phyloP scores from a whole-genome alignment of 1,140 invertebrate genomes.

The Epicauta chinensis region DNA sequence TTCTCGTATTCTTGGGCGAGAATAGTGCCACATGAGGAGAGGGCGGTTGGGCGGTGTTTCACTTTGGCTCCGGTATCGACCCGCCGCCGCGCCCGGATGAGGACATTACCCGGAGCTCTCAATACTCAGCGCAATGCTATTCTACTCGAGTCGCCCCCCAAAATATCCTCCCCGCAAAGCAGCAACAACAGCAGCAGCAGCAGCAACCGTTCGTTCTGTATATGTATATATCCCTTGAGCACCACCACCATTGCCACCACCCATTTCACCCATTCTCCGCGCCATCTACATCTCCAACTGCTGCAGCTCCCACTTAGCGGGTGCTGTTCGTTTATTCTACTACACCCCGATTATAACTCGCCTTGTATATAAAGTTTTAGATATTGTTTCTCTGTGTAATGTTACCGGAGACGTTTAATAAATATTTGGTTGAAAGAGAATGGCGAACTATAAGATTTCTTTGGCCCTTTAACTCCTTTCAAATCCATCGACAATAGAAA shows the following conservation, averaged over 20 bases:
- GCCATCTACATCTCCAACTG: slow-evolving; percentile 28
- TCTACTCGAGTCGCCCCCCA: slow-evolving; percentile 24
- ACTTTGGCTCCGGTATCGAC: slow-evolving; percentile 27
- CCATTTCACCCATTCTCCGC: slow-evolving; percentile 7
- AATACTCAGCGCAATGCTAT: slow-evolving; percentile 34
- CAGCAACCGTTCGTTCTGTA: background rate
- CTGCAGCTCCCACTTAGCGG: slow-evolving; percentile 20
- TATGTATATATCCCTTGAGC: too few relatives aligned
- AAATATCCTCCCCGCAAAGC: slow-evolving; percentile 20
- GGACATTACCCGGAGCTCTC: slow-evolving; percentile 40
- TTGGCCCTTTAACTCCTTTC: too few relatives aligned
- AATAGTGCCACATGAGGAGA: slow-evolving; percentile 30
- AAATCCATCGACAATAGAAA: too few relatives aligned
- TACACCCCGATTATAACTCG: slow-evolving; percentile 12
- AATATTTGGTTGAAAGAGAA: too few relatives aligned
- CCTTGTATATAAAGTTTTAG: slow-evolving; percentile 10
- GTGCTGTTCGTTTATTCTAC: background rate
- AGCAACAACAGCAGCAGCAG: background rate
- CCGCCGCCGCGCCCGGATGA: slow-evolving; percentile 35
- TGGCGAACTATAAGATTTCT: too few relatives aligned
- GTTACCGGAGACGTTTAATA: background rate
- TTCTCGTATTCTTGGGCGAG: slow-evolving; percentile 19
- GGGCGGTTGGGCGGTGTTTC: slow-evolving; percentile 23
- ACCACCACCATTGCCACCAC: background rate
- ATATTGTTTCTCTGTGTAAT: slow-evolving; percentile 16